A percentile compares a stretch with the other conserved stretches of the same genome.
These are phyloP conservation scores for Leptinotarsa texana DNA, from an alignment of 1,140 invertebrate genomes.

Conservation along the genomic window DNA sequence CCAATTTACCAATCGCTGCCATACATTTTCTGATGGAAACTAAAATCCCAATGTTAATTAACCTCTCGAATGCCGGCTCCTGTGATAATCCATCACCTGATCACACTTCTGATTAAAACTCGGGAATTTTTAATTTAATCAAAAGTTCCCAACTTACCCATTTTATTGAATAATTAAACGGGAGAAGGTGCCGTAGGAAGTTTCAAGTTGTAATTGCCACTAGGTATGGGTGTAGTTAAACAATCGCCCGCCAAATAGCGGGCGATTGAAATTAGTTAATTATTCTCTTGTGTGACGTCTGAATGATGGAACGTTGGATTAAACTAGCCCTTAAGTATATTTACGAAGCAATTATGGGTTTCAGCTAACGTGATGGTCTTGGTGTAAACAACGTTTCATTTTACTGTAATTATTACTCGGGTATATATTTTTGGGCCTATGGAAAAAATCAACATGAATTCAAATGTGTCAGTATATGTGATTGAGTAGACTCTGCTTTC, in stretches of 20 bases:
- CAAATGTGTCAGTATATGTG: too few relatives aligned
- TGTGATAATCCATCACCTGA: constrained; percentile 12
- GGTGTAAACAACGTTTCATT: background rate
- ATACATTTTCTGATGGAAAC: too few relatives aligned
- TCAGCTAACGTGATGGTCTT: background rate
- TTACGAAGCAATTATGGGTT: constrained; percentile 25
- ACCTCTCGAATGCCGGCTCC: background rate
- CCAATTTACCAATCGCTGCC: too few relatives aligned
- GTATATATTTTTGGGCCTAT: too few relatives aligned
- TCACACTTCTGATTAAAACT: constrained; percentile 24
- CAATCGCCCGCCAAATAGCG: constrained; percentile 41
- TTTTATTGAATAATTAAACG: constrained; percentile 54
- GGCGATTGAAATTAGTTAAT: constrained; percentile 44
- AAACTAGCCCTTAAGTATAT: constrained; percentile 34
- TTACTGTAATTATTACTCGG: background rate
- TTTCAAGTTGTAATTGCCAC: constrained; percentile 41
- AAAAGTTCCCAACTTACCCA: constrained; percentile 39
- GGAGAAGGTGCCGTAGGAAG: constrained; percentile 41
- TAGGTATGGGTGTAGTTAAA: constrained; percentile 44
- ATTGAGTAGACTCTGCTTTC: too few relatives aligned
- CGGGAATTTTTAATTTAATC: constrained; percentile 44
- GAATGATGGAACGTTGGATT: constrained; percentile 41
- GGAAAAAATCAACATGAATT: too few relatives aligned
- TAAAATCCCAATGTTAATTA: background rate
- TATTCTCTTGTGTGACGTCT: constrained; percentile 39